Base-by-base conservation (phyloP, 2,113 vertebrate species). In the Cervus canadensis region DNA sequence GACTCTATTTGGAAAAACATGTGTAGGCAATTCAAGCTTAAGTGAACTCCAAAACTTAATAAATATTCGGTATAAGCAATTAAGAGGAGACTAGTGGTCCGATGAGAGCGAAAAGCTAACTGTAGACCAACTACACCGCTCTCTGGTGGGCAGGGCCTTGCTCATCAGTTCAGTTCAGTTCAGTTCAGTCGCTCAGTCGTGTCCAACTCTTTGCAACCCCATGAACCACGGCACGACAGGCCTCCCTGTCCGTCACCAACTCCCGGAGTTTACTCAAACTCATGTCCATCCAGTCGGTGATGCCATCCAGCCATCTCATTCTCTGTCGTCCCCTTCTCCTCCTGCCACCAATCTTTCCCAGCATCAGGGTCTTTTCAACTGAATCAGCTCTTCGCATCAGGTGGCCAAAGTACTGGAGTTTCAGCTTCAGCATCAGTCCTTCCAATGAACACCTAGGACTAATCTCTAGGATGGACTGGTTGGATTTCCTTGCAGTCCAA, bases 371-470 rank as follows among this genome's bases (percentile, higher is more conserved):
- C 16, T 67, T 67, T 64, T 67, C 62, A 9, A n/a, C 10, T 10
- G 16, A 67, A 7, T n/a, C 62, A 67, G 8, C 1, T n/a, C 7
- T 67, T 19, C 1, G 0, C 33, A n/a, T n/a, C 16, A n/a, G 16
- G 33, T 10, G 62, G 33, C 62, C 16, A 19, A 67, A n/a, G 62
- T 67, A 19, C 5, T 67, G 7, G 33, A 67, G 62, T 19, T 67
- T 67, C 3, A 9, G 7, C 62, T 67, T 64, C 13, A 67, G 4
- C 7, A 67, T n/a, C 62, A n/a, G 7, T 67, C 16, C 15, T 9
- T 67, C 62, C 16, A n/a, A 9, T 67, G 30, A 67, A 67, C 4
- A 67, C 16, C 16, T 33, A 67, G 7, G 62, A 67, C 62, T 67
- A 33, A 67, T 19, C 62, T 64, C 30, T 33, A 16, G 60, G 30